phyloP scores from a whole-genome alignment of 2,113 vertebrate genomes.

The Cygnus buccinator region DNA sequence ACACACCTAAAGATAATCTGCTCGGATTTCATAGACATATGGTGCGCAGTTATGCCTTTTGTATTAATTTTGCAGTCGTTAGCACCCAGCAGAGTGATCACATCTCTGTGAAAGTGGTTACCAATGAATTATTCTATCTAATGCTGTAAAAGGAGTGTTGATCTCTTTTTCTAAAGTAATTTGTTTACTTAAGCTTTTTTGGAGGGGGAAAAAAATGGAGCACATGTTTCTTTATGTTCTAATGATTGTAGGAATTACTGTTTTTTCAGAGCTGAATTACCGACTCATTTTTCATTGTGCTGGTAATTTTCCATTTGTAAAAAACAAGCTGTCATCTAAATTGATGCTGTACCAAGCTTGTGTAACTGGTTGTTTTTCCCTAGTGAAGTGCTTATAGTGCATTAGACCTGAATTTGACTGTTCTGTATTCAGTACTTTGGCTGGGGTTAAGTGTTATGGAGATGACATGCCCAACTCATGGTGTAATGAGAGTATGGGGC shows the following conservation, averaged over 20 bases:
- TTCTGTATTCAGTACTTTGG: background rate
- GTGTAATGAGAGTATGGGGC: background rate
- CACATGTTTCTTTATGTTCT: slow-evolving; percentile 14
- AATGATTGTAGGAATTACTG: slow-evolving; percentile 1
- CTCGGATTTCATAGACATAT: background rate
- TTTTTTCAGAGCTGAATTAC: slow-evolving; percentile 39
- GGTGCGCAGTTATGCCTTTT: background rate
- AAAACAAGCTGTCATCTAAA: slow-evolving; percentile 41
- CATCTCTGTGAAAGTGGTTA: background rate
- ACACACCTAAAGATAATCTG: background rate
- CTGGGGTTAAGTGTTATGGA: background rate
- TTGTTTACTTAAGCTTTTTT: background rate
- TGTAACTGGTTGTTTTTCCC: slow-evolving; percentile 18
- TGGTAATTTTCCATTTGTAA: slow-evolving; percentile 19
- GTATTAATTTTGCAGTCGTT: background rate
- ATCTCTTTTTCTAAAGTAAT: background rate
- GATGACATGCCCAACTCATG: background rate
- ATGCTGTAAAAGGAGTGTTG: background rate
- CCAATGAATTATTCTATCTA: background rate
- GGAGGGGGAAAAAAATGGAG: background rate
- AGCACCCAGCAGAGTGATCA: background rate
- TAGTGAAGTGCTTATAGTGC: background rate
- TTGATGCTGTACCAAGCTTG: background rate
- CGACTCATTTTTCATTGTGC: background rate
- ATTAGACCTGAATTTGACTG: background rate